A percentile compares a stretch with the other conserved stretches of the same genome.
phyloP scores from a whole-genome alignment of 1,140 invertebrate species.

The Agraylea sexmaculata region DNA sequence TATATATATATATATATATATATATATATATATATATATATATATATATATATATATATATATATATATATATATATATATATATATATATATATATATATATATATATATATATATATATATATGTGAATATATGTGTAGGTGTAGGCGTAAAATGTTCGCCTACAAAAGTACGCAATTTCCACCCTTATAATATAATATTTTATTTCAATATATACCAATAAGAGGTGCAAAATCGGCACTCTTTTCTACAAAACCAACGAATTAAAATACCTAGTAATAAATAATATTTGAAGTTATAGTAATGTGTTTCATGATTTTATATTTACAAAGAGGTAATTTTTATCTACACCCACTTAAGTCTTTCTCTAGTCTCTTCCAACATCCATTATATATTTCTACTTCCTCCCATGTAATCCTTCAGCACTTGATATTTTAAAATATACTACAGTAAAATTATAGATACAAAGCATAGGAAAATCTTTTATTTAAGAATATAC shows the following conservation, averaged over 20 bases:
- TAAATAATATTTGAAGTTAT: not conserved
- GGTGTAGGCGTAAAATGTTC: not conserved
- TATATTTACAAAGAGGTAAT: too few relatives aligned
- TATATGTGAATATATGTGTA: slow-evolving; percentile 2
- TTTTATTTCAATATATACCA: not conserved
- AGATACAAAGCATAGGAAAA: too few relatives aligned
- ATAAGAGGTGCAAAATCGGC: not conserved
- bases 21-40: slow-evolving; percentile 9
- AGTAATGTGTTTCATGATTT: too few relatives aligned
- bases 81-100: slow-evolving; percentile 5
- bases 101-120: not conserved
- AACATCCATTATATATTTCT: too few relatives aligned
- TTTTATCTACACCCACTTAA: too few relatives aligned
- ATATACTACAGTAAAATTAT: too few relatives aligned
- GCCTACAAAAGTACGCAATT: not conserved
- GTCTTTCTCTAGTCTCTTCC: too few relatives aligned
- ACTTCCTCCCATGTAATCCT: too few relatives aligned
- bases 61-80: slow-evolving; percentile 7
- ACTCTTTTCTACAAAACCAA: slow-evolving; percentile 3
- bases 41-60: slow-evolving; percentile 6
- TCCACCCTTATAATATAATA: too few relatives aligned
- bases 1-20: slow-evolving; percentile 9
- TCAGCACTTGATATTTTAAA: too few relatives aligned
- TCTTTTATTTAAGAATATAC: too few relatives aligned
- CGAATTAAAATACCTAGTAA: slow-evolving; percentile 12